Conservation (phyloP, 2,888 invertebrate genomes). For the Notocelia uddmanniana region DNA sequence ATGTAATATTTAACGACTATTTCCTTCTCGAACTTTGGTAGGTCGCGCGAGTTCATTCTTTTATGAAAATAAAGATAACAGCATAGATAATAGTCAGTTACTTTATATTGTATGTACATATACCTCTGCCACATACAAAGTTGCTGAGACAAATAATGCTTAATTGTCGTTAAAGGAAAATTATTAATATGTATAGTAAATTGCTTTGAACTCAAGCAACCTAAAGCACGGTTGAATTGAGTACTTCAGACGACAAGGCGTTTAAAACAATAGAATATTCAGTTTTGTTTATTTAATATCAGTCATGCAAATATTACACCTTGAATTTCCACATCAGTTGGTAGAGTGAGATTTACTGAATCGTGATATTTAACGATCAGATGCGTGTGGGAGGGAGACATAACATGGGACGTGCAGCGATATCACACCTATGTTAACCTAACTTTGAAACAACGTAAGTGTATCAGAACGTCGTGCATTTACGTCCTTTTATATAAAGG, state of each 20-base stretch:
- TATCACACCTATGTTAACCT: constrained; percentile 21
- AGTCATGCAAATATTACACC: constrained; percentile 27
- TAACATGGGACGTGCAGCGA: constrained; percentile 32
- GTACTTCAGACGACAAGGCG: constrained; percentile 9
- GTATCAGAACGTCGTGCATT: not conserved
- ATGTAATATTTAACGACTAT: constrained; percentile 35
- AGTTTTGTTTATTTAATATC: constrained; percentile 7
- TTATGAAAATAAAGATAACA: constrained; percentile 22
- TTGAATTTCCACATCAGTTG: constrained; percentile 35
- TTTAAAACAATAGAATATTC: constrained; percentile 18
- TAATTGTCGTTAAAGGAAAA: constrained; percentile 19
- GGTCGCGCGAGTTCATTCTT: constrained; percentile 38
- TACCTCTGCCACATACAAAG: constrained; percentile 14
- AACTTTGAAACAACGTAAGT: constrained; percentile 11
- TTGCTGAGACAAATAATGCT: not conserved
- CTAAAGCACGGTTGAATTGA: constrained; percentile 6
- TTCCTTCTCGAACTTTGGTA: constrained; percentile 23
- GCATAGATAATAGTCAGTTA: constrained; percentile 1
- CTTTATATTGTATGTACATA: not conserved
- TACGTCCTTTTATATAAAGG: constrained; percentile 15
- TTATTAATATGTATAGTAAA: constrained; percentile 12
- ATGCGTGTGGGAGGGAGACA: constrained; percentile 37
- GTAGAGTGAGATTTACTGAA: constrained; percentile 32
- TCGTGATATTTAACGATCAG: constrained; percentile 40
- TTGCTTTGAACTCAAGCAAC: constrained; percentile 23